Conservation (phyloP, 2,888 invertebrate species). For the Eupeodes luniger region DNA sequence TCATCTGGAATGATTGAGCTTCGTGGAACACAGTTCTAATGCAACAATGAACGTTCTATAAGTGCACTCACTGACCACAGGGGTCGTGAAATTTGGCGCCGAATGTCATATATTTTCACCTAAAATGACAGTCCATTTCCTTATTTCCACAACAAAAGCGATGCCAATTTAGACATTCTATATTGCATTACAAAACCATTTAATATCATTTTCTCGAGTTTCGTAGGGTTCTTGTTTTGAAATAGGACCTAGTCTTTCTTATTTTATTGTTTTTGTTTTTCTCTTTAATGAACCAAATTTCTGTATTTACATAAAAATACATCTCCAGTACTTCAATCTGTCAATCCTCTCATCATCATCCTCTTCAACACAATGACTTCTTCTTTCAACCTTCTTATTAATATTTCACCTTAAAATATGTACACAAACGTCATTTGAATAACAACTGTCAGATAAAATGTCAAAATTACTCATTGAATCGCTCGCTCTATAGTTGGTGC, state of each 20-base stretch:
- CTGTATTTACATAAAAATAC: conserved; percentile 65
- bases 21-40: too few species aligned
- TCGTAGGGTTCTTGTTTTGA: not conserved
- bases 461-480: conserved; percentile 65
- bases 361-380: conserved; percentile 48
- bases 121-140: too few species aligned
- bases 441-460: conserved; percentile 71
- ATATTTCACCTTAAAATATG: conserved; percentile 49
- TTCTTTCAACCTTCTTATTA: conserved; percentile 52
- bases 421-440: conserved; percentile 43
- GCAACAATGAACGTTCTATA: too few species aligned
- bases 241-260: not conserved
- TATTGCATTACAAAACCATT: too few species aligned
- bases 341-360: conserved; percentile 55
- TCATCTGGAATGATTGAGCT: too few species aligned
- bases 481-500: not conserved
- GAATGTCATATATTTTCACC: too few species aligned
- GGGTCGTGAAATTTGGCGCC: too few species aligned
- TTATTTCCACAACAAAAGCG: too few species aligned
- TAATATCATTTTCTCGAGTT: not conserved
- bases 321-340: conserved; percentile 67
- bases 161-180: too few species aligned
- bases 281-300: conserved; percentile 11
- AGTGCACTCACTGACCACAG: too few species aligned
- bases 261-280: not conserved